Conservation (phyloP, 23 tunicate species). For the Phallusia fumigata region DNA sequence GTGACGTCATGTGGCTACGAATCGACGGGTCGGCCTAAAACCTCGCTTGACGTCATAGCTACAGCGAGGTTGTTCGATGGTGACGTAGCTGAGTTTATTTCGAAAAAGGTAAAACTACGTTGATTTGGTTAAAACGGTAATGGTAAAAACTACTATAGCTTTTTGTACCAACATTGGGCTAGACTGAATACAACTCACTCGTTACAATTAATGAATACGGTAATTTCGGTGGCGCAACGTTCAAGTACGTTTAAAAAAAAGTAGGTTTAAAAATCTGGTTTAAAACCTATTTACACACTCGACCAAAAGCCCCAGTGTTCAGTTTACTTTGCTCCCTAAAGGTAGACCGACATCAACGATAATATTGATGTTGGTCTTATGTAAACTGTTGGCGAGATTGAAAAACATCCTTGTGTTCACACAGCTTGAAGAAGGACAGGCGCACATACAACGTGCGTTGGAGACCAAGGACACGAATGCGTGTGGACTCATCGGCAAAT, state of each 20-base stretch:
- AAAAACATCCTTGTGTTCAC: background rate
- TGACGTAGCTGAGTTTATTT: constrained; percentile 34
- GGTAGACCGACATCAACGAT: too few relatives aligned
- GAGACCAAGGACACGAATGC: constrained; percentile 41
- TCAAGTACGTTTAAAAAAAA: too few relatives aligned
- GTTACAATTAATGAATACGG: too few relatives aligned
- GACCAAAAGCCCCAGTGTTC: too few relatives aligned
- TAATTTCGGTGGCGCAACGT: too few relatives aligned
- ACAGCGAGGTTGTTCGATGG: constrained; percentile 54
- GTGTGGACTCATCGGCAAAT: constrained; percentile 58
- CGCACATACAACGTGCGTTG: constrained; percentile 41
- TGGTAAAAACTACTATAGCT: too few relatives aligned
- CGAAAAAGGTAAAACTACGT: constrained; percentile 54
- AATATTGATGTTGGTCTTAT: background rate
- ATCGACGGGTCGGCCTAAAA: constrained; percentile 43
- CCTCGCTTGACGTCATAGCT: constrained; percentile 34
- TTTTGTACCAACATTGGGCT: too few relatives aligned
- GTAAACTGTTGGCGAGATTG: background rate
- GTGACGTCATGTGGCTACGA: constrained; percentile 3
- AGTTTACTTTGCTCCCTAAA: too few relatives aligned
- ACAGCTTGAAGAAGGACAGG: constrained; percentile 81
- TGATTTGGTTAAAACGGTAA: background rate
- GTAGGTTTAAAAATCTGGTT: too few relatives aligned
- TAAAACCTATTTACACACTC: too few relatives aligned
- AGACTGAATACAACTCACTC: too few relatives aligned